Evolutionary conservation across 2,797 vertebrate species (phyloP).

Genomic region (Lepus oiostolus): DNA sequence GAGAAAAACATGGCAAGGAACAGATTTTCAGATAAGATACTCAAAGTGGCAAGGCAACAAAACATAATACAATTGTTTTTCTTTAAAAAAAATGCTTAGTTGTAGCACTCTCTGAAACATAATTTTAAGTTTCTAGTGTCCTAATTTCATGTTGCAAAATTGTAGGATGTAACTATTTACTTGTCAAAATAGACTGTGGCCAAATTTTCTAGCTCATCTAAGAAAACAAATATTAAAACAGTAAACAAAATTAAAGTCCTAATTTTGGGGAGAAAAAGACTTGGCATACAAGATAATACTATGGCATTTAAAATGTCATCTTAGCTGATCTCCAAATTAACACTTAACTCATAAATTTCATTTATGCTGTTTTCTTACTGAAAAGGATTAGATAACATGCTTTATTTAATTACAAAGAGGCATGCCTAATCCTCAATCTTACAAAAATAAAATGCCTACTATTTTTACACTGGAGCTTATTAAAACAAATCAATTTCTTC

Average conservation of each 20-base stretch:
- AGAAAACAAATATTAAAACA: slow-evolving; percentile 71
- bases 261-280: slow-evolving; percentile 52
- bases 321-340: slow-evolving; percentile 74
- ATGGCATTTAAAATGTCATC: slow-evolving; percentile 68
- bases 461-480: slow-evolving; percentile 60
- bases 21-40: slow-evolving; percentile 97
- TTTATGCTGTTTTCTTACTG: slow-evolving; percentile 61
- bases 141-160: slow-evolving; percentile 83
- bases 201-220: slow-evolving; percentile 73
- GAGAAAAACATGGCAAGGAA: slow-evolving; percentile 98
- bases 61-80: slow-evolving; percentile 87
- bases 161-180: slow-evolving; percentile 74
- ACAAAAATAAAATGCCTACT: slow-evolving; percentile 41
- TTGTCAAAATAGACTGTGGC: slow-evolving; percentile 72
- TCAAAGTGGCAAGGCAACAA: slow-evolving; percentile 89
- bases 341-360: slow-evolving; percentile 43
- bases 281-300: slow-evolving; percentile 49
- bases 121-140: slow-evolving; percentile 81
- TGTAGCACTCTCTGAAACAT: slow-evolving; percentile 84
- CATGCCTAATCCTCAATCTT: slow-evolving; percentile 36
- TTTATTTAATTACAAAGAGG: slow-evolving; percentile 64
- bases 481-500: slow-evolving; percentile 76
- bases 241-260: slow-evolving; percentile 76
- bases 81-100: slow-evolving; percentile 78
- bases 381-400: slow-evolving; percentile 47